Evolutionary conservation across 2,113 vertebrate species (phyloP), one percentile per base, ranked within the genome.

Genomic region (Neotoma lepida): DNA sequence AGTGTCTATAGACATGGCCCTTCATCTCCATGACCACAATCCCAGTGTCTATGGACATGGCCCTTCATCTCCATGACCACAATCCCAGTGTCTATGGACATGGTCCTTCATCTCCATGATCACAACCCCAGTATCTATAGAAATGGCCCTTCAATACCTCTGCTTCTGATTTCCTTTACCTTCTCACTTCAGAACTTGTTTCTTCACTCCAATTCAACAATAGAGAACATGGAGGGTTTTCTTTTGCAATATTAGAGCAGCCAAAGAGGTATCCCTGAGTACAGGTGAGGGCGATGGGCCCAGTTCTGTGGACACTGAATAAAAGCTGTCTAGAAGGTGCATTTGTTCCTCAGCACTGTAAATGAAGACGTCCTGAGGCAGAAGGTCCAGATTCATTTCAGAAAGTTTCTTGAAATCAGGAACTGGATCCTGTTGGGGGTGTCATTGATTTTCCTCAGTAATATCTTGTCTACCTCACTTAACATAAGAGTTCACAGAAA

Each of bases 91-190:
- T 24, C 20, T 46, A 88, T 56, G 66, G 33, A 93, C 58, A 56
- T 70, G 30, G 63, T 2, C 26, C 20, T 49, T 94, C 41, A 68
- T 49, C 15, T 35, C 46, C 30, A 35, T 78, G 30, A 10, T 35
- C 46, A 51, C 30, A 35, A 35, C 22, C 76, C 30, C 17, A 20
- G 30, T 81, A 80, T 18, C 20, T 46, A 88, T 49, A 73, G 33
- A 93, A 51, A 56, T 73, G 35, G 66, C 1, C 24, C 24, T 61
- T 94, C 44, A 71, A 0, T 58, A 49, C 1, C 4, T 10, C 68
- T 93, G 58, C 39, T 95, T 93, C 17, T 51, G 26, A 51, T 56
- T 90, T 94, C 33, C 9, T 70, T 91, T 82, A 41, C 4, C 13
- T 81, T 82, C 61, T 64, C 41, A 88, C 13, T 95, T 95, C 64